Evolutionary conservation across 2,113 vertebrate genomes (phyloP), one percentile per base, ranked within the genome.

Genomic region (Gopherus flavomarginatus): DNA sequence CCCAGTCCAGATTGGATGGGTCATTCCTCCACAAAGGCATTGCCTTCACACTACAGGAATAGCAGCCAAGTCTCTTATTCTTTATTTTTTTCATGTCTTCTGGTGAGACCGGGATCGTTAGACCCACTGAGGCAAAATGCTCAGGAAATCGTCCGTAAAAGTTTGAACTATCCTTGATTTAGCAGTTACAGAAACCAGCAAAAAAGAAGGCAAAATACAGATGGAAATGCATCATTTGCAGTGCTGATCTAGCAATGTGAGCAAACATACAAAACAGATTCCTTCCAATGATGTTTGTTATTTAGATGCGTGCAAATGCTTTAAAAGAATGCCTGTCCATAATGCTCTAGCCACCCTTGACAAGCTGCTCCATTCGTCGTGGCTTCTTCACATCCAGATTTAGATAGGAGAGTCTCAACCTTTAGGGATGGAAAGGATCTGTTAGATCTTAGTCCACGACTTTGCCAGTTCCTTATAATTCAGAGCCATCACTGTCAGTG

Each of bases 181-280:
- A 50, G 31, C 49, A 0, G 0, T 38, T 26, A 0, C 16, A 44
- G 81, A 52, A 1, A 0, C 38, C 50, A 57, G 72, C 85, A 13
- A 5, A 72, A 86, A 78, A 35, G 5, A n/a, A 42, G 72, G 62
- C 49, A 38, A 9, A 38, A 19, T 29, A 26, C 47, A 42, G 52
- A 52, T 77, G 88, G 59, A 86, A 96, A 81, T 31, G 22, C 2
- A 27, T 29, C 65, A 10, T 16, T 19, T 59, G 57, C 86, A 79
- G 59, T 77, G 86, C 52, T 16, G 21, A 77, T 80, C 27, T 31
- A 14, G 88, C 42, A 27, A 38, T 59, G 50, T 0, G 2, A 75
- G 38, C 47, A 91, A 90, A 49, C 14, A 3, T 19, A 54, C 85
- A 78, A 44, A 17, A 2, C 62, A 53, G 62, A 26, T 90, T 65